Evolutionary conservation across 2,888 invertebrate species (phyloP), one percentile per base, ranked within the genome.

Genomic region (Acronicta psi): DNA sequence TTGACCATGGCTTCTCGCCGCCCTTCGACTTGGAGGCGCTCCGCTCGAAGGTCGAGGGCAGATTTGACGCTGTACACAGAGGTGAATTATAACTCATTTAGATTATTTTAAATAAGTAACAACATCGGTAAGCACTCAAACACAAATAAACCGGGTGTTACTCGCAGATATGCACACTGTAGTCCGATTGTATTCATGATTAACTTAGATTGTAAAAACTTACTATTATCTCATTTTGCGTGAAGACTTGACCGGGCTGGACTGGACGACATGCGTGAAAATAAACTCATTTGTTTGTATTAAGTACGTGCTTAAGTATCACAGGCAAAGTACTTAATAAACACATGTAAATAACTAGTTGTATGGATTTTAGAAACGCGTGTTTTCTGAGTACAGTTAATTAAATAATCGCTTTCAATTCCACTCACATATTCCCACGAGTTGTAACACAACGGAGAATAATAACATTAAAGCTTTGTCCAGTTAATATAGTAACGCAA

Each of bases 1-100:
- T 98, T 82, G 98, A 98, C 94, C 98, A 98, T 95, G 98, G 98
- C 83, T 96, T 98, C 85, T 95, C 97, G 69, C 95, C 97, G 75
- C 97, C 97, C 68, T 97, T 97, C 89, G 98, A 98, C 93, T 95
- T 98, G 94, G 97, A 97, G 77, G 95, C 97, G 55, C 95, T 98
- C 65, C 96, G 97, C 80, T 96, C 97, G 85, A 97, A 97, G 94
- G 97, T 98, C 84, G 98, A 98, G 92, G 96, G 97, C 83, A 96
- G 97, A 81, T 96, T 97, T 90, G 97, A 97, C 85, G 97, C 97
- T 79, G 96, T 97, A 50, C 89, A 94, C 77, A 95, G 91, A 95
- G 95, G 95, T 95, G 56, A 65, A 69, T n/a, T 64, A 68, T 49
- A 14, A 25, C 10, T 45, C 16, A 45, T 55, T 44, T 18, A 16